Conservation (phyloP, 2,113 vertebrate genomes). For the Leptodactylus fuscus region DNA sequence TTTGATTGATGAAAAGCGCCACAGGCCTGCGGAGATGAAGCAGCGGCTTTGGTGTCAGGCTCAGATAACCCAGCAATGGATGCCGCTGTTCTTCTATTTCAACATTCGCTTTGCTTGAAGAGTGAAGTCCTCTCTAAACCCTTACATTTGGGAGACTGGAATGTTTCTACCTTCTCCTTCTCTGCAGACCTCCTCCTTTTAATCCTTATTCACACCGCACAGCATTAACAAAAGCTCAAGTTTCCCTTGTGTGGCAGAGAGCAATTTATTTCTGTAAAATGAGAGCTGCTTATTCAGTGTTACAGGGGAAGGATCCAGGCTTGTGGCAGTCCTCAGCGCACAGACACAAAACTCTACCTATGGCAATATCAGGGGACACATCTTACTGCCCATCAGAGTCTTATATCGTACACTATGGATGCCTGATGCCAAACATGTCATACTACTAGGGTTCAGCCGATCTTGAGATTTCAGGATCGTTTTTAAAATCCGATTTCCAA, state of each 20-base stretch:
- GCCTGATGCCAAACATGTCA: not conserved
- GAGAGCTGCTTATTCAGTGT: conserved; percentile 49
- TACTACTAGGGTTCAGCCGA: no score
- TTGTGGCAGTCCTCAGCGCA: not conserved
- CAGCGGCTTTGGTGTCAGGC: conserved; percentile 18
- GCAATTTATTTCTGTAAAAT: conserved; percentile 46
- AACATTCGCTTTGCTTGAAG: not conserved
- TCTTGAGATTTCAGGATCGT: no score
- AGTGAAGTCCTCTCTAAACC: conserved; percentile 13
- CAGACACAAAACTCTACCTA: not conserved
- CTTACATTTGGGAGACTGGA: conserved; percentile 18
- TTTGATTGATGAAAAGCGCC: conserved; percentile 13
- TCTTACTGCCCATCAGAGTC: not conserved
- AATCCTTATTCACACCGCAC: conserved; percentile 26
- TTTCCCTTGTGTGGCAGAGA: conserved; percentile 45
- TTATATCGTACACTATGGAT: not conserved
- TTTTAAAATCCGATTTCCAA: no score
- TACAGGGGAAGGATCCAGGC: not conserved
- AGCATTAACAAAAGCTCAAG: conserved; percentile 43
- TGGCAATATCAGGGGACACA: conserved; percentile 1
- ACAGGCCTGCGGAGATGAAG: not conserved
- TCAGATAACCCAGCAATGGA: not conserved
- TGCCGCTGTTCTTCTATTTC: not conserved
- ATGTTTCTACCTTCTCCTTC: conserved; percentile 15
- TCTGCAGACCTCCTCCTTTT: conserved; percentile 51